Evolutionary conservation across 2,888 invertebrate genomes (phyloP), one percentile per base, ranked within the genome.

Genomic region (Carabus problematicus): DNA sequence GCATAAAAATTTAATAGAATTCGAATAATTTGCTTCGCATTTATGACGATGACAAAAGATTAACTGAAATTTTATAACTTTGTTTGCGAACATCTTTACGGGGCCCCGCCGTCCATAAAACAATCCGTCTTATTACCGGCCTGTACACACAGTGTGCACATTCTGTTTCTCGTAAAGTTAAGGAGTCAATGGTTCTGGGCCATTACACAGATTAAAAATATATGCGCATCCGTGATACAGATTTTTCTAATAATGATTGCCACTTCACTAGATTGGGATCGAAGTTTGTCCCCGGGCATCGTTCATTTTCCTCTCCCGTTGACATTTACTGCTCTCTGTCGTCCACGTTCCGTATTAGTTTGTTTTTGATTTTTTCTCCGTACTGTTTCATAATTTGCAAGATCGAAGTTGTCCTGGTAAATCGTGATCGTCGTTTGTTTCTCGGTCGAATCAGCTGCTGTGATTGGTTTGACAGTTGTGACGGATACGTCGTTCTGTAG

Each of bases 121-220:
- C 43, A 64, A 64, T 64, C 64, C 49, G 11, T 39, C 14, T 41
- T 14, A 52, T 54, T 67, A 59, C 67, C 60, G 67, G 11, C 43
- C 67, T 67, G 67, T n/a, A n/a, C n/a, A n/a, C n/a, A n/a, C 18
- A 49, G 19, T 19, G 39, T 29, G 19, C 12, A 12, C 40, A 60
- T 67, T 67, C 43, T 54, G 52, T 45, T 6, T 49, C 59, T 66
- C 66, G 49, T 66, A 66, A 66, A 66, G 67, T 67, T 63, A 71
- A 71, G 67, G 63, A 62, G 70, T 68, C 70, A 70, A 63, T 56
- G 66, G 60, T 68, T 56, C 41, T 9, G 16, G 29, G 71, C 75
- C 75, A 75, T 75, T 75, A 74, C 71, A 72, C 71, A 72, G 73
- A 75, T 75, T 75, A 75, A 75, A 75, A 74, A 75, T 70, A 70